Evolutionary conservation across 2,797 vertebrate species (phyloP).

Genomic region (Chloroceryle amazona): DNA sequence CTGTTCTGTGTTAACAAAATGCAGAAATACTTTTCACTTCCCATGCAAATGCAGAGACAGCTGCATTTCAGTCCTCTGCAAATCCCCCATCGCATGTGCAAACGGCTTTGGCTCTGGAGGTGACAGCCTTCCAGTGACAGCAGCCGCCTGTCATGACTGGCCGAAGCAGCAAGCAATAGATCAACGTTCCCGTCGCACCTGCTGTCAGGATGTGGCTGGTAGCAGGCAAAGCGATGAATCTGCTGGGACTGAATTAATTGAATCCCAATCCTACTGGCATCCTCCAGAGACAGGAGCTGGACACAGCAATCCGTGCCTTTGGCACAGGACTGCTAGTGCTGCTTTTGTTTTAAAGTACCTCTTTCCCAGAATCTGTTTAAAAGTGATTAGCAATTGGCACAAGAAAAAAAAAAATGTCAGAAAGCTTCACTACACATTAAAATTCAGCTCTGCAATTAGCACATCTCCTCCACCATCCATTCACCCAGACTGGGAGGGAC

Average conservation of each 20-base stretch:
- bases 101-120: neutral
- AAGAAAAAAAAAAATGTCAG: neutral
- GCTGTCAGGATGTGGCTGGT: neutral
- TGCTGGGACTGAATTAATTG: neutral
- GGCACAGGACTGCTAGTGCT: neutral
- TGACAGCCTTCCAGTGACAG: neutral
- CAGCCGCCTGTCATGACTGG: neutral
- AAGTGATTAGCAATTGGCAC: slow-evolving; percentile 4
- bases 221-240: slow-evolving; percentile 12
- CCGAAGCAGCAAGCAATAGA: slow-evolving; percentile 6
- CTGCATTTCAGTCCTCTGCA: neutral
- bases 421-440: neutral
- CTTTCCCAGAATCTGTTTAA: neutral
- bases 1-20: neutral
- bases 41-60: neutral
- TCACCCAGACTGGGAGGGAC: neutral
- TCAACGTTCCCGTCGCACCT: neutral
- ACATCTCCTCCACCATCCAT: neutral
- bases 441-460: neutral
- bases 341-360: neutral
- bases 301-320: neutral
- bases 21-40: neutral
- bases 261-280: slow-evolving; percentile 6
- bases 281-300: neutral
- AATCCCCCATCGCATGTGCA: rapidly evolving